A percentile compares a stretch with the other conserved stretches of the same genome.
Conservation (phyloP, 2,113 vertebrate species). For the Toxostoma redivivum region DNA sequence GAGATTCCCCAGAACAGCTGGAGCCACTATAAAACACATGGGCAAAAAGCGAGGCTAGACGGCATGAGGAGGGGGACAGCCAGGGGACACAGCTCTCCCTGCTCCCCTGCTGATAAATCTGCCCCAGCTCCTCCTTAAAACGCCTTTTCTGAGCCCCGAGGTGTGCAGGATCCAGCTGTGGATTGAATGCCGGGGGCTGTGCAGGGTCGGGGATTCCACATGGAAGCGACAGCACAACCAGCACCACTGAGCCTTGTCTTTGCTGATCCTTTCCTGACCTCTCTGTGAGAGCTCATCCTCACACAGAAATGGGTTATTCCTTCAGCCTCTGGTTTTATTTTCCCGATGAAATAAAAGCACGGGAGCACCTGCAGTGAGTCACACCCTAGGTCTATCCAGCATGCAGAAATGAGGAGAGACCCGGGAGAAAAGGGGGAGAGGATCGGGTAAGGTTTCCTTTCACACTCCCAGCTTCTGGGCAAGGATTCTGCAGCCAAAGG, state of each 20-base stretch:
- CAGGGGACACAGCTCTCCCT: rapidly evolving
- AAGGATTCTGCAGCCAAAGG: neutral
- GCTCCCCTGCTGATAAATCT: neutral
- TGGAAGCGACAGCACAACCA: rapidly evolving
- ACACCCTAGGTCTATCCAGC: neutral
- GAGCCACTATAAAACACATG: neutral
- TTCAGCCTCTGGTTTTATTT: neutral
- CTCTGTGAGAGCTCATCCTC: neutral
- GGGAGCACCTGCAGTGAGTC: neutral
- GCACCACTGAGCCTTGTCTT: neutral
- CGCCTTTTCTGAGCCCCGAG: neutral
- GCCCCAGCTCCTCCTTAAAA: neutral
- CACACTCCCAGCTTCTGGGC: neutral
- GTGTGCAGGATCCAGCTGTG: neutral
- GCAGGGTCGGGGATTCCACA: rapidly evolving
- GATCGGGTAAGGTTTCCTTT: neutral
- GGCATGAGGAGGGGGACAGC: neutral
- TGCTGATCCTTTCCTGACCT: neutral
- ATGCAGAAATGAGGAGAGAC: neutral
- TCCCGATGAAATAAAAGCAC: neutral
- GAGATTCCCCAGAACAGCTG: too few species aligned
- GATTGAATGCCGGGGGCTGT: neutral
- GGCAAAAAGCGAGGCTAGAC: neutral
- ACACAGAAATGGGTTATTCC: neutral
- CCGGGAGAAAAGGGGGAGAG: neutral